Evolutionary conservation across 2,113 vertebrate genomes (phyloP).

Genomic region (Myiozetetes cayanensis): DNA sequence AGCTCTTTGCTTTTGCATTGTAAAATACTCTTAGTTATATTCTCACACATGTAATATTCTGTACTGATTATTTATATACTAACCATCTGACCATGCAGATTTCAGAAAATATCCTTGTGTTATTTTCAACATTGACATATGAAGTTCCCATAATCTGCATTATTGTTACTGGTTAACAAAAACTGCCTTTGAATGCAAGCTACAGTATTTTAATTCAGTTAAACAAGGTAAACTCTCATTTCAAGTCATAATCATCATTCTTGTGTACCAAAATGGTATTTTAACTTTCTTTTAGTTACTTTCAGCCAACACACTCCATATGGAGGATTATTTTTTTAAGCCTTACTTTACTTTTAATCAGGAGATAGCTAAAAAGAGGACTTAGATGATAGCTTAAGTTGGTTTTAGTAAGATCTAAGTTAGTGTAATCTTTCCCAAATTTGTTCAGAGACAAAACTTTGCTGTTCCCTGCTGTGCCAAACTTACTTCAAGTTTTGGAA

Average conservation of each 20-base stretch:
- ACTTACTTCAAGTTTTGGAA: conserved; percentile 30
- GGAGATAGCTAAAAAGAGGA: conserved; percentile 42
- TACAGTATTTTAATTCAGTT: conserved; percentile 40
- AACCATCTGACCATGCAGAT: conserved; percentile 41
- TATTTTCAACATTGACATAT: conserved; percentile 20
- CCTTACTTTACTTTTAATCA: conserved; percentile 29
- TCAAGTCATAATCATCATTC: background rate
- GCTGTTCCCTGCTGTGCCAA: conserved; percentile 27
- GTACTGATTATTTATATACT: conserved; percentile 71
- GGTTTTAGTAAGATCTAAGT: conserved; percentile 43
- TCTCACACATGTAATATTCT: conserved; percentile 55
- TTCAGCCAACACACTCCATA: conserved; percentile 38
- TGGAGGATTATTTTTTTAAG: conserved; percentile 48
- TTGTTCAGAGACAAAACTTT: conserved; percentile 42
- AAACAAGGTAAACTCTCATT: background rate
- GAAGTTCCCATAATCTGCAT: conserved; percentile 20
- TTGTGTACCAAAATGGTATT: conserved; percentile 23
- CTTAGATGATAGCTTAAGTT: conserved; percentile 24
- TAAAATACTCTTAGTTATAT: conserved; percentile 62
- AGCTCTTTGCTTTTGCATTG: conserved; percentile 71
- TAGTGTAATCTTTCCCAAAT: conserved; percentile 21
- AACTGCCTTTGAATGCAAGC: background rate
- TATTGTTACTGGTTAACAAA: conserved; percentile 29
- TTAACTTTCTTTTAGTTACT: conserved; percentile 28
- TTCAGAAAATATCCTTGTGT: conserved; percentile 14